A percentile compares a stretch with the other conserved stretches of the same genome.
Conservation (phyloP, 2,113 vertebrate genomes). For the Eubucco bourcierii region DNA sequence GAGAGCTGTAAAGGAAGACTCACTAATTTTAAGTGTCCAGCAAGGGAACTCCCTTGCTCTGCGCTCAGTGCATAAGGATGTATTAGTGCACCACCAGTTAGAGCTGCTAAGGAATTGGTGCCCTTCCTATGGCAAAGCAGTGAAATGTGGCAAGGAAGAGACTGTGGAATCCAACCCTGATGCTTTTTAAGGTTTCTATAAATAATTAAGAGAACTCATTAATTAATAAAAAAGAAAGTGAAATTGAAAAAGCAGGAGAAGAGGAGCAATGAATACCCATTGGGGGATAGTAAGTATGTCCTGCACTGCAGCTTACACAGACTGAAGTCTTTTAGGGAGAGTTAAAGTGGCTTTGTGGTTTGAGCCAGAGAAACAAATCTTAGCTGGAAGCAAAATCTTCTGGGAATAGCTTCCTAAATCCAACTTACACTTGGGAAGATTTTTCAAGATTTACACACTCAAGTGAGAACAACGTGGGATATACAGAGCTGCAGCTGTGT, state of each 20-base stretch:
- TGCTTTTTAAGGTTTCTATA: slow-evolving; percentile 32
- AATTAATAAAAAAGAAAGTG: slow-evolving; percentile 54
- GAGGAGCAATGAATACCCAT: slow-evolving; percentile 32
- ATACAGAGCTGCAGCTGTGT: background rate
- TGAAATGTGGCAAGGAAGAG: background rate
- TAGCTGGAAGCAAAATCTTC: slow-evolving; percentile 34
- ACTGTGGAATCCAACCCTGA: background rate
- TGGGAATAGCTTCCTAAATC: slow-evolving; percentile 57
- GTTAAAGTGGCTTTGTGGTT: slow-evolving; percentile 53
- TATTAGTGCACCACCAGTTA: background rate
- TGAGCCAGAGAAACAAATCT: slow-evolving; percentile 62
- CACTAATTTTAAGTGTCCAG: background rate
- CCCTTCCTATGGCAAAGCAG: background rate
- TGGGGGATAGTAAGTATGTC: slow-evolving; percentile 19
- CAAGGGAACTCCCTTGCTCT: background rate
- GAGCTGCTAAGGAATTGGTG: background rate
- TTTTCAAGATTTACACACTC: slow-evolving; percentile 61
- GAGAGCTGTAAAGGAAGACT: background rate
- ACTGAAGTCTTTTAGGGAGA: slow-evolving; percentile 38
- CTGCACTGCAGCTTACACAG: slow-evolving; percentile 44
- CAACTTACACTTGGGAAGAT: slow-evolving; percentile 29
- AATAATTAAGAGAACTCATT: slow-evolving; percentile 55
- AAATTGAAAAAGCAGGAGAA: slow-evolving; percentile 50
- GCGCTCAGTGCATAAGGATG: background rate
- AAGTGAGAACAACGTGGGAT: background rate